phyloP scores from a whole-genome alignment of 2,113 vertebrate species.

The Daubentonia madagascariensis region DNA sequence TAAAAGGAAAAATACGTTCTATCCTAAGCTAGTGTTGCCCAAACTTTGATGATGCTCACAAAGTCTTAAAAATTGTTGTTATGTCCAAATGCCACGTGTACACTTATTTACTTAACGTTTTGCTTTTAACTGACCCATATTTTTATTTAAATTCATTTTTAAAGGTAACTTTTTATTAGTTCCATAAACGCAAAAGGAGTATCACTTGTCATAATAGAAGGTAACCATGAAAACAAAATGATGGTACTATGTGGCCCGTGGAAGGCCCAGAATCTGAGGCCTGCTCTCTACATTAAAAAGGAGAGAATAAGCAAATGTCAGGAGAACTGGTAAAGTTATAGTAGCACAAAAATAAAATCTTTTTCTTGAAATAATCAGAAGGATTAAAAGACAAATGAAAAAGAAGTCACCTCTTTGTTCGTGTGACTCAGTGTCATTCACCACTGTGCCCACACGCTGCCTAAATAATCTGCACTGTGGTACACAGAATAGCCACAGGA shows the following conservation, averaged over 20 bases:
- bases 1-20: neutral
- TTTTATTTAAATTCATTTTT: constrained; percentile 7
- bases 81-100: neutral
- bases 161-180: neutral
- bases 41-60: neutral
- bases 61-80: neutral
- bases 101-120: neutral
- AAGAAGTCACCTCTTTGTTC: neutral
- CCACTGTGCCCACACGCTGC: neutral
- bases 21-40: neutral
- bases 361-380: constrained; percentile 22
- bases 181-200: neutral
- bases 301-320: neutral
- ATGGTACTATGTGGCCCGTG: neutral
- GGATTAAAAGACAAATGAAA: neutral
- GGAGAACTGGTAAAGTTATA: neutral
- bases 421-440: neutral
- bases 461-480: neutral
- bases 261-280: neutral
- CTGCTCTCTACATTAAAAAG: neutral
- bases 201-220: neutral
- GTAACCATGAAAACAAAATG: neutral
- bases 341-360: neutral
- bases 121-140: neutral
- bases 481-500: neutral